Evolutionary conservation across 2,888 invertebrate genomes (phyloP).

Genomic region (Hololepta plana): DNA sequence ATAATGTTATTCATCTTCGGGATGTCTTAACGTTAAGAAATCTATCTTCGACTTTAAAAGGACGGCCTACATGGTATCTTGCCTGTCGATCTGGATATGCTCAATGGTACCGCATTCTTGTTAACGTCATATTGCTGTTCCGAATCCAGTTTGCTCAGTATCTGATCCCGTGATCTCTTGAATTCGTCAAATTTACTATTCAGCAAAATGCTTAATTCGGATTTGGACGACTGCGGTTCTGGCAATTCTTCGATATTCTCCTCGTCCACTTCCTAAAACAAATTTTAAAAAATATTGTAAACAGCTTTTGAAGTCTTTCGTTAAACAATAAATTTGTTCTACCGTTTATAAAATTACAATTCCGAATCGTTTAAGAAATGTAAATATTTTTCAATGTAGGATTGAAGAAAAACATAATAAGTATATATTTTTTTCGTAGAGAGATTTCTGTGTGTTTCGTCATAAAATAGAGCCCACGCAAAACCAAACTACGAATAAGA

Average conservation of each 20-base stretch:
- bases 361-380: no score
- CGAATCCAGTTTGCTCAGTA: no score
- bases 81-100: conserved; percentile 16
- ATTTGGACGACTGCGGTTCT: conserved; percentile 30
- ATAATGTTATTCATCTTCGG: no score
- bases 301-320: conserved; percentile 2
- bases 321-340: no score
- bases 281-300: conserved; percentile 4
- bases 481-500: no score
- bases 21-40: no score
- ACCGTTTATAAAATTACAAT: no score
- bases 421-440: no score
- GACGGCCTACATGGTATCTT: conserved; percentile 21
- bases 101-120: conserved; percentile 14
- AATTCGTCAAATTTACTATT: conserved; percentile 39
- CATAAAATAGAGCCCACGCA: no score
- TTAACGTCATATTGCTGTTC: conserved; percentile 12
- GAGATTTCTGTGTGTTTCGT: no score
- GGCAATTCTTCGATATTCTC: conserved; percentile 33
- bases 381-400: no score
- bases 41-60: conserved; percentile 15
- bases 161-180: conserved; percentile 28
- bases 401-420: no score
- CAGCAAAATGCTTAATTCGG: conserved; percentile 29
- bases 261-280: conserved; percentile 48